These are phyloP conservation scores for Drosophila burlai DNA, from an alignment of 1,140 invertebrate genomes.

Conservation along the genomic window DNA sequence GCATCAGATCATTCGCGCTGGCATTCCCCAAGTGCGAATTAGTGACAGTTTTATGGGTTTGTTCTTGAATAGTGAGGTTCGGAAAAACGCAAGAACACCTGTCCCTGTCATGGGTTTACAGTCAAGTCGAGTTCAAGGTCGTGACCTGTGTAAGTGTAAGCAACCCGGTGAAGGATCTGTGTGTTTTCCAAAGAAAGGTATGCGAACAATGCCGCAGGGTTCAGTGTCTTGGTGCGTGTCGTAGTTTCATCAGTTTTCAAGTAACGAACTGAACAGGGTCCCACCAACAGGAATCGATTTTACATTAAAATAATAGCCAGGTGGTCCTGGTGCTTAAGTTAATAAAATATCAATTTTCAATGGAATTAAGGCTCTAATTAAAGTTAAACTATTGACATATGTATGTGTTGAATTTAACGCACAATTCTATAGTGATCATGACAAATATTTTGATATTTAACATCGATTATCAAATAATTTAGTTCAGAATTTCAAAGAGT, in stretches of 20 bases:
- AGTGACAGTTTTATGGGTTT: slow-evolving; percentile 73
- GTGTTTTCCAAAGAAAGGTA: neutral
- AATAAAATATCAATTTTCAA: neutral
- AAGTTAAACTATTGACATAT: neutral
- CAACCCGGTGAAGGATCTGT: slow-evolving; percentile 4
- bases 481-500: neutral
- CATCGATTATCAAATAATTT: neutral
- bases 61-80: slow-evolving; percentile 35
- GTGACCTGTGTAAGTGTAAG: slow-evolving; percentile 6
- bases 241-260: slow-evolving; percentile 2
- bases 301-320: neutral
- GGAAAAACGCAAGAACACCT: slow-evolving; percentile 28
- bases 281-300: slow-evolving; percentile 15
- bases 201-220: neutral
- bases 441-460: neutral
- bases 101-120: neutral
- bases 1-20: slow-evolving; percentile 14
- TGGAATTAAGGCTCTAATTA: neutral
- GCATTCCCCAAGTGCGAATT: slow-evolving; percentile 28
- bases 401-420: neutral
- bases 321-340: neutral
- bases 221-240: slow-evolving; percentile 18
- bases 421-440: neutral
- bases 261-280: neutral
- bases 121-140: slow-evolving; percentile 53